Evolutionary conservation across 53 echinoderm and acorn worm species (phyloP).

Genomic region (Henricia sp.): DNA sequence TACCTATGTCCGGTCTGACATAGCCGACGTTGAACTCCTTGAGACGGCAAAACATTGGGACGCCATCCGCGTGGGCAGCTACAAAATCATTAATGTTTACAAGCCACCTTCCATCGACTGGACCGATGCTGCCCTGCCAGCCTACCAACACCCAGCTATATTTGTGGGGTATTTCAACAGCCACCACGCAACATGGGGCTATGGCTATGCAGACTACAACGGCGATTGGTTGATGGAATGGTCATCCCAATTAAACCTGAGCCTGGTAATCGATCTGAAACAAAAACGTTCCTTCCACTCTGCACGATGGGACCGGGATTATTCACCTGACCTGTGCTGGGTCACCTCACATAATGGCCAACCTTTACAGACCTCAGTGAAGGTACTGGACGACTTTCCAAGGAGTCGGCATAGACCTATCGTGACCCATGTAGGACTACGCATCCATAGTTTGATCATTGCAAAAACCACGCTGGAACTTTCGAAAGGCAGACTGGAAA

Average conservation of each 20-base stretch:
- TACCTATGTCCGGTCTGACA: slow-evolving; percentile 13
- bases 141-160: slow-evolving; percentile 9
- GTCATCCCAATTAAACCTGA: background rate
- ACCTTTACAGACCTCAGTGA: background rate
- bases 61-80: slow-evolving; percentile 18
- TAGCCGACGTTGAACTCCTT: slow-evolving; percentile 13
- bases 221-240: slow-evolving; percentile 20
- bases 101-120: slow-evolving; percentile 26
- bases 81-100: slow-evolving; percentile 20
- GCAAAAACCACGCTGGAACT: slow-evolving; percentile 23
- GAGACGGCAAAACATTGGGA: background rate
- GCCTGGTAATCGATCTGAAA: slow-evolving; percentile 13
- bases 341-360: slow-evolving; percentile 2
- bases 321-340: slow-evolving; percentile 24
- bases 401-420: slow-evolving; percentile 20
- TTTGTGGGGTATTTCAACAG: slow-evolving; percentile 30
- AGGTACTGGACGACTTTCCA: slow-evolving; percentile 22
- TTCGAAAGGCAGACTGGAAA: slow-evolving; percentile 12
- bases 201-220: background rate
- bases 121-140: background rate
- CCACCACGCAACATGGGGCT: slow-evolving; percentile 10
- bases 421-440: background rate
- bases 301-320: slow-evolving; percentile 8
- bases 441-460: background rate
- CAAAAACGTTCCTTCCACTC: slow-evolving; percentile 33